Base-by-base conservation (phyloP, 2,797 vertebrate species). In the Sphenodon punctatus region DNA sequence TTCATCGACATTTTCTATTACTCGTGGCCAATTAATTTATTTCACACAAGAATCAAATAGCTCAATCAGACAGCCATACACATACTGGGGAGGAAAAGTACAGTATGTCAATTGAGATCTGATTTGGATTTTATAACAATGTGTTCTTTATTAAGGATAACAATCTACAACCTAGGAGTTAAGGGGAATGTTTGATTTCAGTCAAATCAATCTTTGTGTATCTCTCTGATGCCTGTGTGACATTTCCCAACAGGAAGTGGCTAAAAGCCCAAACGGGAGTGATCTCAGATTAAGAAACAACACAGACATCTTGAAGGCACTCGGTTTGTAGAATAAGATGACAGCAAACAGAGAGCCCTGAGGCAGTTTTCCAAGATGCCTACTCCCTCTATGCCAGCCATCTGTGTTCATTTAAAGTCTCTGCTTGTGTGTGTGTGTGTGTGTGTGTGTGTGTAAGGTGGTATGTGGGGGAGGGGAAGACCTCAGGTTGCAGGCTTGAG, bases 351-450 rank as follows among this genome's bases (percentile, higher is more conserved):
- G 92, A 94, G 89, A 55, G 55, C 90, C 95, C 94, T 10, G 88
- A 79, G 94, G 96, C 94, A 90, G 72, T 94, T 95, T 95, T 94
- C 93, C 94, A 95, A 94, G 95, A 94, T 92, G 94, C 92, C 92
- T 95, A 91, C 94, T 95, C 84, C 82, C 84, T 94, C 91, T 94
- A 95, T 94, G 92, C 95, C 95, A 96, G 96, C 95, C 99, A 99
- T 99, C 98, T 99, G 99, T 96, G 96, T 98, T 96, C 97, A 92
- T 96, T 99, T 99, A 99, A 90, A 93, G 61, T 56, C 72, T 80
- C 74, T 66, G 77, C 65, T 65, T 67, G 65, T 67, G 74, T 63
- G 78, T 7, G 11, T 43, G 36, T 55, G 84, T 55, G 53, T 67
- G 67, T 5, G 53, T 64, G 51, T 2, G 12, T 67, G 60, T 82